Evolutionary conservation across 2,113 vertebrate genomes (phyloP), one percentile per base, ranked within the genome.

Genomic region (Salvelinus alpinus): DNA sequence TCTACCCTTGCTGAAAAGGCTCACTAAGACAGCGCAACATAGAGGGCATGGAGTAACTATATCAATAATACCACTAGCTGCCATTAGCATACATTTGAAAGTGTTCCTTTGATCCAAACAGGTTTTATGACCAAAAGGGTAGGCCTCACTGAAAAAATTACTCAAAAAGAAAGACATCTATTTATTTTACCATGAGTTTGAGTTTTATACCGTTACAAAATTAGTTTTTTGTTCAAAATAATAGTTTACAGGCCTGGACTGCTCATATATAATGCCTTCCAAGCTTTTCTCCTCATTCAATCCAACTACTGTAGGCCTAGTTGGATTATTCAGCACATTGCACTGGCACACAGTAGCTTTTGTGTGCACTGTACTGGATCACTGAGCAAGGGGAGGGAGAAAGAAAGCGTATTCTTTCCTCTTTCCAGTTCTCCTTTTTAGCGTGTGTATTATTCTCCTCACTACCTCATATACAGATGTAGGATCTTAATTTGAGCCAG

Each of bases 311-410:
- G 62, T 51, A 25, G 44, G 70, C 76, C 78, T 78, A 79, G 76
- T 86, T 18, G 60, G 81, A 83, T 86, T 89, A 80, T 82, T 81
- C 73, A 34, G 80, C 81, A 82, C 34, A 72, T 72, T 47, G 44
- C 75, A 54, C 78, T 80, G 82, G 80, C 80, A 83, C 89, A 86
- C 81, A 87, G 90, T 72, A 82, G 89, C 89, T 89, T 91, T 91
- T 88, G 91, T 91, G 87, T 84, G 84, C 85, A 66, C 81, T 76
- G 90, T 84, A 82, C 85, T 91, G 90, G 89, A 90, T 92, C 86
- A 91, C 69, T 91, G 90, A 90, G 82, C 90, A 90, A 65, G 78
- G 84, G 83, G 82, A 80, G 86, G 80, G 84, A 85, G 76, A 80
- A 71, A 79, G 77, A 80, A 80, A 78, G 74, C 72, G 78, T 85